Conservation (phyloP, 2,888 invertebrate species). For the Bembecia ichneumoniformis region DNA sequence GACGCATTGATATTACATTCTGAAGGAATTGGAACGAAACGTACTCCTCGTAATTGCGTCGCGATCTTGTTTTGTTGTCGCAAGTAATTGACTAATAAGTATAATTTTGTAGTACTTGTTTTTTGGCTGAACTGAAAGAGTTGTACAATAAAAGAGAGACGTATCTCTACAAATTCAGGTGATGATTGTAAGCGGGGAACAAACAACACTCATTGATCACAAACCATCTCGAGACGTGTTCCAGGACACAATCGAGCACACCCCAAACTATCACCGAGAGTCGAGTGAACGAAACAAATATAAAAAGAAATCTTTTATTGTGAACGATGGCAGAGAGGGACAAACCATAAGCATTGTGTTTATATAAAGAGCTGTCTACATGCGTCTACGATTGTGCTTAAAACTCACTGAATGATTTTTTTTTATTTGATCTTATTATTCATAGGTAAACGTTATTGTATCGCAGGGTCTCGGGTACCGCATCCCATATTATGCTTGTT, state of each 20-base stretch:
- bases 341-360: slow-evolving; percentile 49
- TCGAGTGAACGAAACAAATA: slow-evolving; percentile 36
- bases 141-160: too few species aligned
- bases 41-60: not conserved
- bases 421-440: slow-evolving; percentile 61
- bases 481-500: not conserved
- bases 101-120: not conserved
- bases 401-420: slow-evolving; percentile 39
- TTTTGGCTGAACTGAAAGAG: too few species aligned
- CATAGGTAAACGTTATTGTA: slow-evolving; percentile 60
- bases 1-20: not conserved
- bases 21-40: not conserved
- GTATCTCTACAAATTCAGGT: not conserved
- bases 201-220: not conserved
- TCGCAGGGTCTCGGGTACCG: slow-evolving; percentile 17
- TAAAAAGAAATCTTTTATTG: slow-evolving; percentile 24
- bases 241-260: slow-evolving; percentile 10
- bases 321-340: slow-evolving; percentile 28
- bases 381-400: slow-evolving; percentile 56
- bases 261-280: slow-evolving; percentile 36
- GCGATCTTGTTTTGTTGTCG: not conserved
- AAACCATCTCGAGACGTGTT: not conserved
- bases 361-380: slow-evolving; percentile 63
- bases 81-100: not conserved
- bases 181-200: not conserved